A percentile compares a stretch with the other conserved stretches of the same genome.
phyloP scores from a whole-genome alignment of 2,797 vertebrate species.

The Sparidentex hasta region DNA sequence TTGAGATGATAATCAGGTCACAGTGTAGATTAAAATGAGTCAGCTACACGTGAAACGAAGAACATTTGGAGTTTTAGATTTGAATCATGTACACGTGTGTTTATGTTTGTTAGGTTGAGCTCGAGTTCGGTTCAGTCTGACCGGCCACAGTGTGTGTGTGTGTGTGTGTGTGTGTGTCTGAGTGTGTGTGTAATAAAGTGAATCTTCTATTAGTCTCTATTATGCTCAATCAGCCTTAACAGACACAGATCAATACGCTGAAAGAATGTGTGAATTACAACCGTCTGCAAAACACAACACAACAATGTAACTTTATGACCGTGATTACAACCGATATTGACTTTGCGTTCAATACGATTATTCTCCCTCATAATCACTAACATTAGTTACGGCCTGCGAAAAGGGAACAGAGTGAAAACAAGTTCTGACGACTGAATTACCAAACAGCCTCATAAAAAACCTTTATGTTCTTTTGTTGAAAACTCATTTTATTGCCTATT shows the following conservation, averaged over 20 bases:
- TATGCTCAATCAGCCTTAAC: conserved; percentile 76
- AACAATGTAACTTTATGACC: conserved; percentile 79
- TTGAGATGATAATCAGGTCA: not conserved
- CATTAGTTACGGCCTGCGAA: conserved; percentile 53
- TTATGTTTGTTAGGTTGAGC: not conserved
- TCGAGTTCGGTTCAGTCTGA: not conserved
- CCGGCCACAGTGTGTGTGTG: not conserved
- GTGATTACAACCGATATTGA: conserved; percentile 78
- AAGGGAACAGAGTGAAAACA: conserved; percentile 7
- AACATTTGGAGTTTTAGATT: not conserved
- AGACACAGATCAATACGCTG: conserved; percentile 71
- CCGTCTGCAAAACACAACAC: conserved; percentile 52
- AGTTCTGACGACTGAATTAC: conserved; percentile 10
- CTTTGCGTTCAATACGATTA: conserved; percentile 66
- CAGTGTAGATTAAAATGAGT: not conserved
- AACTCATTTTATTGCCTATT: not conserved
- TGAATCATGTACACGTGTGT: not conserved
- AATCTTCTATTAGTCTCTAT: conserved; percentile 71
- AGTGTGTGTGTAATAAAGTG: conserved; percentile 39
- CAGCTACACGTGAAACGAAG: not conserved
- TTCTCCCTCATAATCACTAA: conserved; percentile 68
- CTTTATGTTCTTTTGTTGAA: not conserved
- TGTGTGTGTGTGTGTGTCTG: not conserved
- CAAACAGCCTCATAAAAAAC: too few species aligned
- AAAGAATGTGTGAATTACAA: conserved; percentile 66